Base-by-base conservation (phyloP, 2,797 vertebrate genomes). In the Sorex maritimensis region DNA sequence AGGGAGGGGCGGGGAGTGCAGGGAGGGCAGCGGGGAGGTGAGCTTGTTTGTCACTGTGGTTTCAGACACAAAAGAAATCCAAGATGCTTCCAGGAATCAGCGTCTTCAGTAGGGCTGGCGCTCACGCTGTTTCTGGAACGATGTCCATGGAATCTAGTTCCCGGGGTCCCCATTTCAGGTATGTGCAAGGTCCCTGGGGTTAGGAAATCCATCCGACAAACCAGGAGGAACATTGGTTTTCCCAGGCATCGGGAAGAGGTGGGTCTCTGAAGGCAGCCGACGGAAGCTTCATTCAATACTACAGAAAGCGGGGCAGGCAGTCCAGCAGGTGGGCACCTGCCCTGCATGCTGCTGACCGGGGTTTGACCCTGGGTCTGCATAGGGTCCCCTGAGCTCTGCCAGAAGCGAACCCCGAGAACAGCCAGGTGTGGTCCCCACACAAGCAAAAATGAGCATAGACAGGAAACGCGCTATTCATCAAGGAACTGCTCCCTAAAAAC, bases 1-100 rank as follows among this genome's bases (percentile, higher is more conserved):
- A 61, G 19, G 21, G n/a, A 84, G 6, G 69, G 14, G 4, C 19
- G 28, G 11, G 83, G 88, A 92, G 87, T 83, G 0, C 77, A 92
- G 92, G 46, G 72, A n/a, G 67, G 7, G 87, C 88, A 24, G 78
- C 93, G 69, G 82, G 86, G 5, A 73, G 77, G 88, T n/a, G 81
- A 63, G 28, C 44, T 1, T 46, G 13, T 67, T 63, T n/a, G 34
- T 41, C 55, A 0, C 38, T 91, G 81, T 81, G 75, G 65, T 23
- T 88, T 73, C 77, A 52, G 55, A 73, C 0, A 0, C 30, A 49
- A 88, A 83, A 41, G 58, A 95, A 71, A 63, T 61, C 68, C 49
- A 63, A 13, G 6, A 80, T 6, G 9, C 2, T 91, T 75, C 74
- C 78, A 86, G 90, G 30, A 82, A 71, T 77, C 19, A 81, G 5